Evolutionary conservation across 2,113 vertebrate genomes (phyloP).

Genomic region (Mionectes macconnelli): DNA sequence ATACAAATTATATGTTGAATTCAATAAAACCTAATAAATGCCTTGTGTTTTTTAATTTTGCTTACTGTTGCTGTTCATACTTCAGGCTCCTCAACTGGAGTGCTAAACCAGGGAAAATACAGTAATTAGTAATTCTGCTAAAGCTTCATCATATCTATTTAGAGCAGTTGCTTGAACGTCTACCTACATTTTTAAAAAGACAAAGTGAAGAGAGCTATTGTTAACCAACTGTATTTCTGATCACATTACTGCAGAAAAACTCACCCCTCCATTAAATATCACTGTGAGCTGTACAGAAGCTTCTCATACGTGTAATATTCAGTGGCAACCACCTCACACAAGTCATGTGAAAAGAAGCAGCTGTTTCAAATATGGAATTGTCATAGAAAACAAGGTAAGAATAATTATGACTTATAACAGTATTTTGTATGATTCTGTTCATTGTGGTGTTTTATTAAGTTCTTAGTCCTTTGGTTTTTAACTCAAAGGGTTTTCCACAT

Average conservation of each 20-base stretch:
- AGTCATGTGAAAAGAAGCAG: accelerated
- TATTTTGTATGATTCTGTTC: not conserved
- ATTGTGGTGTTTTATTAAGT: not conserved
- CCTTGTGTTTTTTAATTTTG: not conserved
- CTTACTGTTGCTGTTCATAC: not conserved
- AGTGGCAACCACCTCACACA: slow-evolving; percentile 3
- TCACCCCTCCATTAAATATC: slow-evolving; percentile 54
- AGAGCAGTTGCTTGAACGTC: not conserved
- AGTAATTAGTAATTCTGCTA: not conserved
- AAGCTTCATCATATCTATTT: not conserved
- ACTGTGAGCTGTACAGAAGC: not conserved
- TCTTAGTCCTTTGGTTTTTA: not conserved
- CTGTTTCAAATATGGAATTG: slow-evolving; percentile 46
- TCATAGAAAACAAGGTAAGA: slow-evolving; percentile 41
- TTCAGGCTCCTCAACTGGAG: not conserved
- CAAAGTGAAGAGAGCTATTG: not conserved
- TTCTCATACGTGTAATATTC: not conserved
- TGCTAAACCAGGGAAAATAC: not conserved
- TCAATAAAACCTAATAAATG: not conserved
- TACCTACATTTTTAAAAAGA: not conserved
- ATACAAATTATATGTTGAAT: not conserved
- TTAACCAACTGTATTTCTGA: not conserved
- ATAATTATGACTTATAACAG: not conserved
- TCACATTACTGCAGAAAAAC: slow-evolving; percentile 21
- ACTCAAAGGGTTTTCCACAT: not conserved